phyloP scores from a whole-genome alignment of 2,888 invertebrate species.

The Tupiocoris notatus region DNA sequence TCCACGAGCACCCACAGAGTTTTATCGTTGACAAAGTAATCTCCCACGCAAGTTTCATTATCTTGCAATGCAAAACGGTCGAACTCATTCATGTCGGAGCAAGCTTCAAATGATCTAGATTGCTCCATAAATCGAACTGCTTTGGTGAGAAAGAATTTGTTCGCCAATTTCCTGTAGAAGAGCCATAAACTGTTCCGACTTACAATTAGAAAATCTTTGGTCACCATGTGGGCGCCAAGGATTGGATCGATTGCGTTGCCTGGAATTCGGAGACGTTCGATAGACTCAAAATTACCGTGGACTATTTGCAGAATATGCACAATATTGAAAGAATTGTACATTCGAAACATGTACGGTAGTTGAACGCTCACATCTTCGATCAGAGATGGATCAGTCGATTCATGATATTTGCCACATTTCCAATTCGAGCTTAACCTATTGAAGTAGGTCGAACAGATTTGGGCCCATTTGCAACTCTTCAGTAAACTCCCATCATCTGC shows the following conservation, averaged over 20 bases:
- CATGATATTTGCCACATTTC: background rate
- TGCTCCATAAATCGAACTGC: background rate
- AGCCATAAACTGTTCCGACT: background rate
- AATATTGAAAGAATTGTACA: background rate
- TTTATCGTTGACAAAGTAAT: too few species aligned
- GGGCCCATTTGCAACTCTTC: background rate
- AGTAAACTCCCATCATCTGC: background rate
- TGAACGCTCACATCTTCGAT: background rate
- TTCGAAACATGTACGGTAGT: background rate
- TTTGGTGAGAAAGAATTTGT: background rate
- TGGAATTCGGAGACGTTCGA: background rate
- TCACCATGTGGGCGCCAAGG: background rate
- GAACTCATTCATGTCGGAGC: too few species aligned
- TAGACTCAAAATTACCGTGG: background rate
- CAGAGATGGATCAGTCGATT: background rate
- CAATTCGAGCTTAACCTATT: background rate
- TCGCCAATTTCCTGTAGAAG: background rate
- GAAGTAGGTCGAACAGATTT: background rate
- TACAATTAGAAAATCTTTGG: background rate
- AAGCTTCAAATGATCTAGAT: too few species aligned
- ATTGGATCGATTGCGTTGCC: background rate
- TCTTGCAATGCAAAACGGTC: too few species aligned
- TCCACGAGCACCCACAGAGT: too few species aligned
- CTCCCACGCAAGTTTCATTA: too few species aligned
- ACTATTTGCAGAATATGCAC: background rate